Evolutionary conservation across 2,888 invertebrate genomes (phyloP).

Genomic region (Lochmaea capreae): DNA sequence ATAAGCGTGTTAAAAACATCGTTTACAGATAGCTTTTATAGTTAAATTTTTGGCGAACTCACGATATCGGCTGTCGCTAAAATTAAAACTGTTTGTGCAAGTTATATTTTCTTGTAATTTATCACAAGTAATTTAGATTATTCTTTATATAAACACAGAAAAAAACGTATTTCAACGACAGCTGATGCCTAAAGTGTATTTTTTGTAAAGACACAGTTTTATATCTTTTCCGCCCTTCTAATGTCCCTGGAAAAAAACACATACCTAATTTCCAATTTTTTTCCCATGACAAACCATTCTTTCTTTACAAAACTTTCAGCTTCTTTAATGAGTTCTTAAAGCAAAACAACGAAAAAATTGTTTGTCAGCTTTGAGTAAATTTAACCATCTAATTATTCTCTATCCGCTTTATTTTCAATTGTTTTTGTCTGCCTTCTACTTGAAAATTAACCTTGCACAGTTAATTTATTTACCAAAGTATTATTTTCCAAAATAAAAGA

Average conservation of each 20-base stretch:
- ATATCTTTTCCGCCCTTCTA: neutral
- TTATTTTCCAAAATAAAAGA: too few species aligned
- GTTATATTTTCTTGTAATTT: too few species aligned
- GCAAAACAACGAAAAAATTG: neutral
- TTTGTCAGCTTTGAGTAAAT: neutral
- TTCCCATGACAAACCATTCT: neutral
- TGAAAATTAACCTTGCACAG: neutral
- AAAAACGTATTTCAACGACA: too few species aligned
- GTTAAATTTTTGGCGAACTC: too few species aligned
- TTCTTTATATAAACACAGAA: too few species aligned
- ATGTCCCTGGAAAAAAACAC: neutral
- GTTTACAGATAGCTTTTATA: too few species aligned
- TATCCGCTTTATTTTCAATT: neutral
- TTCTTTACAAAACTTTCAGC: neutral
- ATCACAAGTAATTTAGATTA: too few species aligned
- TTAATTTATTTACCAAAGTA: too few species aligned
- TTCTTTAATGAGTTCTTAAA: conserved; percentile 2
- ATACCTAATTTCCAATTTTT: neutral
- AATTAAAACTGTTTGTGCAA: too few species aligned
- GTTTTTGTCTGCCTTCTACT: neutral
- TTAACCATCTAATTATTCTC: neutral
- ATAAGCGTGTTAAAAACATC: too few species aligned
- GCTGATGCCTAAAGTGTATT: neutral
- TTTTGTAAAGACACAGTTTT: neutral
- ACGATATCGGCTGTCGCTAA: too few species aligned